Evolutionary conservation across 2,888 invertebrate genomes (phyloP).

Genomic region (Cacoxenus indagator): DNA sequence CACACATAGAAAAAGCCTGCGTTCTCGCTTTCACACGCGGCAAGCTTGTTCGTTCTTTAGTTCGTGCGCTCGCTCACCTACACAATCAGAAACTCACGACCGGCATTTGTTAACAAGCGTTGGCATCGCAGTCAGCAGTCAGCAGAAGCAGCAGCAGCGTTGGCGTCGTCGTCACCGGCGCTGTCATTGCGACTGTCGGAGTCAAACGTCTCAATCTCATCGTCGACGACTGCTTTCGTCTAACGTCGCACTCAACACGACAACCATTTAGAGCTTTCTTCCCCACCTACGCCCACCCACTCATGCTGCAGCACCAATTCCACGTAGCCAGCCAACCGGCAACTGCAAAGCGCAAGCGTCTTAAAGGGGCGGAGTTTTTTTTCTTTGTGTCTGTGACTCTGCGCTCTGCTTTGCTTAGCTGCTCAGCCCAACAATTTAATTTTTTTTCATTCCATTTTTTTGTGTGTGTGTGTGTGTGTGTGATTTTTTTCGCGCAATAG

Average conservation of each 20-base stretch:
- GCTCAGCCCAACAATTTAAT: slow-evolving; percentile 21
- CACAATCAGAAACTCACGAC: not conserved
- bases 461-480: not conserved
- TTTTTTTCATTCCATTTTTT: slow-evolving; percentile 7
- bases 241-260: not conserved
- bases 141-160: slow-evolving; percentile 13
- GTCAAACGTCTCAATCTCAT: slow-evolving; percentile 8
- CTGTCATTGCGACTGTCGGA: not conserved
- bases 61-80: too few relatives aligned
- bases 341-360: slow-evolving; percentile 53
- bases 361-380: slow-evolving; percentile 70
- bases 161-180: not conserved
- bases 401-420: slow-evolving; percentile 16
- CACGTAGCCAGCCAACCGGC: not conserved
- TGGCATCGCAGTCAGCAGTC: not conserved
- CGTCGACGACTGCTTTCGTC: not conserved
- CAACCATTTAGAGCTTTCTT: not conserved
- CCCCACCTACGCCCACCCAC: slow-evolving; percentile 41
- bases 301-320: slow-evolving; percentile 44
- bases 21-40: too few relatives aligned
- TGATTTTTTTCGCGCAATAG: slow-evolving; percentile 17
- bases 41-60: too few relatives aligned
- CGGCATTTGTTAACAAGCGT: not conserved
- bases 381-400: slow-evolving; percentile 33
- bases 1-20: slow-evolving; percentile 41